phyloP scores from a whole-genome alignment of 2,888 invertebrate species.

The Pristionchus exspectatus region DNA sequence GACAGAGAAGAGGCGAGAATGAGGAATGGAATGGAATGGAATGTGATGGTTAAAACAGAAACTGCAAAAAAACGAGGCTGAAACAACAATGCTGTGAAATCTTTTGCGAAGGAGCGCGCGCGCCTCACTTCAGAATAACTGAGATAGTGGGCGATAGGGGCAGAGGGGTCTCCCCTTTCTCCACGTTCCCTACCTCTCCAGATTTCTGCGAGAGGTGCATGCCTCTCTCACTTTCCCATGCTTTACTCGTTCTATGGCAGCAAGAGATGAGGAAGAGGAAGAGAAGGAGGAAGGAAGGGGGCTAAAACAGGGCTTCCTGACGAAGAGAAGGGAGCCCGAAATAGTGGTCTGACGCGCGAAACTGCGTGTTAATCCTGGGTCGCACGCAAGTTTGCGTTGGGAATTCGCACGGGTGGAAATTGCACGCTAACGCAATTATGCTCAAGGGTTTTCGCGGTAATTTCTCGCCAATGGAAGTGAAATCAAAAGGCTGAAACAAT shows the following conservation, averaged over 20 bases:
- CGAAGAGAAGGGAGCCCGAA: background rate
- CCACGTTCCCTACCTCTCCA: background rate
- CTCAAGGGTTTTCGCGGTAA: too few species aligned
- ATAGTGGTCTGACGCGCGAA: background rate
- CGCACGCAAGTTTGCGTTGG: background rate
- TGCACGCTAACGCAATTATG: background rate
- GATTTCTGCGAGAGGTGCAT: too few species aligned
- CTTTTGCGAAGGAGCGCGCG: background rate
- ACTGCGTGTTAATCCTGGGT: background rate
- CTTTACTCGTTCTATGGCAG: background rate
- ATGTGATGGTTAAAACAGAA: constrained; percentile 18
- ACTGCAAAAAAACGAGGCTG: constrained; percentile 37
- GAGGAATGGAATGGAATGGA: background rate
- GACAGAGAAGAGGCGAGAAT: constrained; percentile 4
- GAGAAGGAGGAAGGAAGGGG: background rate
- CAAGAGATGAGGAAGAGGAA: background rate
- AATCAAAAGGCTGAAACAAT: too few species aligned
- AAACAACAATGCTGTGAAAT: background rate
- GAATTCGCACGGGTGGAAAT: background rate
- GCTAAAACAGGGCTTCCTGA: constrained; percentile 10
- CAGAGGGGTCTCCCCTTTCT: background rate
- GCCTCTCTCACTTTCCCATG: too few species aligned
- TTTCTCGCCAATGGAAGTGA: too few species aligned
- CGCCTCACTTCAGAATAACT: constrained; percentile 25
- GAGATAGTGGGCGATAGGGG: background rate